Conservation (phyloP, 2,113 vertebrate species). For the Typhlomys cinereus region DNA sequence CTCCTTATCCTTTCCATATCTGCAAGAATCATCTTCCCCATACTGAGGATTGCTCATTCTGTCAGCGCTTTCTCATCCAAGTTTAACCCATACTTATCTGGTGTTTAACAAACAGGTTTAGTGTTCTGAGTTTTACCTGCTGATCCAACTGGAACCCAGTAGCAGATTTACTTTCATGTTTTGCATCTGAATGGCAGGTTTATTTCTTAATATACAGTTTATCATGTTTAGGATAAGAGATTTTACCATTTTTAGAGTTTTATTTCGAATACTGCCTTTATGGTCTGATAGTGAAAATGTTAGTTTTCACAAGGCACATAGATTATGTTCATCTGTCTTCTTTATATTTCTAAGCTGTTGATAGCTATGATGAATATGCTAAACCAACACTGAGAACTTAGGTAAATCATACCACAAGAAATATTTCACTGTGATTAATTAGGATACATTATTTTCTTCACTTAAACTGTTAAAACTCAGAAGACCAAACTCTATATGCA, state of each 20-base stretch:
- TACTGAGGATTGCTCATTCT: constrained; percentile 1
- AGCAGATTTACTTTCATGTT: not conserved
- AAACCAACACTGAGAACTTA: not conserved
- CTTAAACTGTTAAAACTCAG: not conserved
- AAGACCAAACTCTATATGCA: not conserved
- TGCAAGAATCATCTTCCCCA: not conserved
- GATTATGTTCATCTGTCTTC: not conserved
- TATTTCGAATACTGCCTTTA: not conserved
- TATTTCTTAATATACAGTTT: constrained; percentile 1
- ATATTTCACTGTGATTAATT: constrained; percentile 1
- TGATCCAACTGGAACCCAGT: not conserved
- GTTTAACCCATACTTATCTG: not conserved
- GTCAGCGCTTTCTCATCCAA: not conserved
- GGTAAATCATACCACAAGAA: not conserved
- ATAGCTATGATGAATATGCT: constrained; percentile 1
- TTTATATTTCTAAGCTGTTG: not conserved
- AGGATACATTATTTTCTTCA: not conserved
- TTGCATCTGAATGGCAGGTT: not conserved
- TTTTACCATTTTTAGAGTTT: not conserved
- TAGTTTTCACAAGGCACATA: not conserved
- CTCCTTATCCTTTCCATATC: not conserved
- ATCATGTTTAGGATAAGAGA: not conserved
- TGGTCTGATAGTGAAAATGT: not conserved
- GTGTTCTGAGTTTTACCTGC: not conserved
- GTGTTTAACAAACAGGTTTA: not conserved